These are phyloP conservation scores for Microcebus griseorufus DNA, from an alignment of 2,113 vertebrate genomes.

Conservation along the genomic window DNA sequence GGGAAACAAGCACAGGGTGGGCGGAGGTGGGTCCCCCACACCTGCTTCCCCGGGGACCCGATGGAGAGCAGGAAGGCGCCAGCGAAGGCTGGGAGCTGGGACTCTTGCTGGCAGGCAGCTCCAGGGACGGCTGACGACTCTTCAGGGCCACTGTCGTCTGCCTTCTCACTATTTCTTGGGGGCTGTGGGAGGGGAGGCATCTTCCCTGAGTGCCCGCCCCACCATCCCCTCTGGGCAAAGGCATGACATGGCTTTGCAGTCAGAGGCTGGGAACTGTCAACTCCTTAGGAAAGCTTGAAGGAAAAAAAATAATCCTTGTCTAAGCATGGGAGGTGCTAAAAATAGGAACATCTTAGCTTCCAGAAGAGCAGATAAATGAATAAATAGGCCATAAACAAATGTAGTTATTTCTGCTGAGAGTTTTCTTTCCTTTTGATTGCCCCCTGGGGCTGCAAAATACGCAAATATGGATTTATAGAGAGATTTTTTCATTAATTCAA, in stretches of 20 bases:
- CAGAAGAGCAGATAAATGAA: not conserved
- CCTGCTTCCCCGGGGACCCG: not conserved
- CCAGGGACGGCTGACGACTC: fast-evolving
- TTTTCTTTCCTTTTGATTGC: not conserved
- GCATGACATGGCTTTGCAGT: not conserved
- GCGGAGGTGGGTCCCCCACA: fast-evolving
- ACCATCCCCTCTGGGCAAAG: not conserved
- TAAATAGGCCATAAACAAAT: not conserved
- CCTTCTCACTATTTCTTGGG: not conserved
- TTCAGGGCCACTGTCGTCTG: no score
- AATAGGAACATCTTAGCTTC: not conserved
- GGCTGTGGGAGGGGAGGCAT: no score
- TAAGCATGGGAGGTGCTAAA: not conserved
- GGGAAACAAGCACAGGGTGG: not conserved
- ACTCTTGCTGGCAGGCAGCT: not conserved
- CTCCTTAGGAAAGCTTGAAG: not conserved
- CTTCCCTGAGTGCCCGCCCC: not conserved
- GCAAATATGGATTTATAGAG: not conserved
- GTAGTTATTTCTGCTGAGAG: not conserved
- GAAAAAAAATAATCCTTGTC: not conserved
- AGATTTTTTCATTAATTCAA: not conserved
- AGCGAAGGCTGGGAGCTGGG: fast-evolving
- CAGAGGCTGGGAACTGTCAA: not conserved
- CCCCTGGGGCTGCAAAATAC: not conserved
- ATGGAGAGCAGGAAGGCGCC: not conserved